A percentile compares a stretch with the other conserved stretches of the same genome.
These are phyloP conservation scores for Cololabis saira DNA, from an alignment of 2,113 vertebrate genomes.

Conservation along the genomic window DNA sequence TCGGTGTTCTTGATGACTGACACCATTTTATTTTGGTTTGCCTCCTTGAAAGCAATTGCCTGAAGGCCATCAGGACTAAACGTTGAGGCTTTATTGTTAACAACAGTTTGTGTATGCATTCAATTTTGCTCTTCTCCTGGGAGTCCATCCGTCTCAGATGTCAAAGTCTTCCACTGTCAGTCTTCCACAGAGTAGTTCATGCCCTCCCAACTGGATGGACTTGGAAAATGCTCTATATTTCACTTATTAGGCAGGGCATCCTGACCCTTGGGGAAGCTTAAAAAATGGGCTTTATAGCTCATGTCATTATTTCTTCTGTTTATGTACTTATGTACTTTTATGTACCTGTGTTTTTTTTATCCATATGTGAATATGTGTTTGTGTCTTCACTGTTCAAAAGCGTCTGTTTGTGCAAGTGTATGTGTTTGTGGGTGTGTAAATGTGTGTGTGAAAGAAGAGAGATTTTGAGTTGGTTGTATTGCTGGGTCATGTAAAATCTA, in stretches of 20 bases:
- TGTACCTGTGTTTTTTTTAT: no score
- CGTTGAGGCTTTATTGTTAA: slow-evolving; percentile 10
- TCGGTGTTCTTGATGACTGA: slow-evolving; percentile 22
- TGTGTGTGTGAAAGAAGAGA: slow-evolving; percentile 21
- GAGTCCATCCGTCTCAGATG: slow-evolving; percentile 46
- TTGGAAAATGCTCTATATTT: slow-evolving; percentile 57
- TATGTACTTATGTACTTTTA: slow-evolving; percentile 28
- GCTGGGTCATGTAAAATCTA: slow-evolving; percentile 46
- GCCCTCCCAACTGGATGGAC: slow-evolving; percentile 28
- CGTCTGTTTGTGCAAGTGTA: slow-evolving; percentile 37
- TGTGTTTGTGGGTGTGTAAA: slow-evolving; percentile 33
- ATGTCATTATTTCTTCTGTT: slow-evolving; percentile 53
- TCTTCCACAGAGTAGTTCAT: no score
- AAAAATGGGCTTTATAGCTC: slow-evolving; percentile 3
- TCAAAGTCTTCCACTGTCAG: slow-evolving; percentile 33
- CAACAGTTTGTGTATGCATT: slow-evolving; percentile 4
- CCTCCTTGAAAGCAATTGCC: slow-evolving; percentile 9
- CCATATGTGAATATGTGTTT: slow-evolving; percentile 74
- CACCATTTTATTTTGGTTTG: slow-evolving; percentile 5
- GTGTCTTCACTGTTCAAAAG: slow-evolving; percentile 51
- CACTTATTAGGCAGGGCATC: slow-evolving; percentile 28
- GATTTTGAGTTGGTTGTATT: slow-evolving; percentile 49
- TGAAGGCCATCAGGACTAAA: background rate
- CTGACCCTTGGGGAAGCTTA: slow-evolving; percentile 3
- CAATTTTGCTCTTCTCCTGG: slow-evolving; percentile 13